Percentiles rank a stretch among this genome's conserved stretches.
These are phyloP conservation scores for Phrynocephalus vlangalii DNA, from an alignment of 2,797 vertebrate species.

Conservation along the genomic window DNA sequence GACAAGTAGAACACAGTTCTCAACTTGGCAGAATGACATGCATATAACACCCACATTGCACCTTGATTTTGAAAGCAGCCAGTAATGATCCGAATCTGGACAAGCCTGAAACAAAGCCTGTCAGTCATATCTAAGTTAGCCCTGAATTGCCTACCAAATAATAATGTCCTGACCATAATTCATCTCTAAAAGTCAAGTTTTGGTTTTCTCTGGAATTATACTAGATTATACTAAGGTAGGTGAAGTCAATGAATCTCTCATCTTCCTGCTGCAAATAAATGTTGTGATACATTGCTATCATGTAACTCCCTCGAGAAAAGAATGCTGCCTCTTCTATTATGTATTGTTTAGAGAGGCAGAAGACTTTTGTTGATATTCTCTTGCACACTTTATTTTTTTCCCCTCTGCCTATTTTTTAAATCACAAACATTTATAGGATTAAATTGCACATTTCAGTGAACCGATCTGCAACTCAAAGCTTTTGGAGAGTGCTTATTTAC, in stretches of 20 bases:
- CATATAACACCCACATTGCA: background rate
- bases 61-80: background rate
- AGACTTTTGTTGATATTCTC: conserved; percentile 51
- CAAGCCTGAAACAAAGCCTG: background rate
- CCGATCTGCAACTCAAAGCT: conserved; percentile 57
- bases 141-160: background rate
- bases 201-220: conserved; percentile 40
- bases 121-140: too few species aligned
- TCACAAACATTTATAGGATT: conserved; percentile 49
- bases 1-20: too few species aligned
- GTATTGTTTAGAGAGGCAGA: conserved; percentile 53
- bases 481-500: conserved; percentile 41
- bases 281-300: conserved; percentile 46
- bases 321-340: conserved; percentile 48
- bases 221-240: conserved; percentile 46
- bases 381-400: conserved; percentile 36
- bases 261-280: conserved; percentile 53
- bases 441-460: conserved; percentile 57
- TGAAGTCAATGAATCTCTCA: conserved; percentile 45
- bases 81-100: background rate
- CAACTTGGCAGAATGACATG: background rate
- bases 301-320: conserved; percentile 50
- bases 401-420: conserved; percentile 23
- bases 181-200: conserved; percentile 48
- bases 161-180: background rate